A percentile compares a stretch with the other conserved stretches of the same genome.
phyloP scores from a whole-genome alignment of 1,140 invertebrate species.

The Ditylenchus dipsaci region DNA sequence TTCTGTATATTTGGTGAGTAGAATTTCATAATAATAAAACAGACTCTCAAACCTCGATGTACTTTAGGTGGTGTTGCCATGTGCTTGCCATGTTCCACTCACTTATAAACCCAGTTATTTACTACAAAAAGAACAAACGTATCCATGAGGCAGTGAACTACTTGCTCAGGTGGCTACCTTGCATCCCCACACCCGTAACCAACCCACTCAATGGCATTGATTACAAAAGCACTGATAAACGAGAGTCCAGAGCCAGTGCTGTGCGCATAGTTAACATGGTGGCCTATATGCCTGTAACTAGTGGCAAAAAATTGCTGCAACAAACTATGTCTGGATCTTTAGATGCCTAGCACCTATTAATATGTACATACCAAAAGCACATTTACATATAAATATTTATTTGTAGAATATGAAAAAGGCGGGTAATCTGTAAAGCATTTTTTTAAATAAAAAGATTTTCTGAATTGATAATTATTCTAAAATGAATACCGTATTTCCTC shows the following conservation, averaged over 20 bases:
- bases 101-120: slow-evolving; percentile 56
- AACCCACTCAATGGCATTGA: slow-evolving; percentile 43
- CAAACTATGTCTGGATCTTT: slow-evolving; percentile 18
- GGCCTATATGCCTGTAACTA: slow-evolving; percentile 36
- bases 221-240: slow-evolving; percentile 9
- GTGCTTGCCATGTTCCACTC: slow-evolving; percentile 56
- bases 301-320: slow-evolving; percentile 13
- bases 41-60: neutral
- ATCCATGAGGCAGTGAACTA: slow-evolving; percentile 54
- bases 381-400: too few species aligned
- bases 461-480: too few species aligned
- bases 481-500: too few species aligned
- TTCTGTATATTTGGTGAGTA: slow-evolving; percentile 53
- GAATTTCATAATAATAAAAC: slow-evolving; percentile 5
- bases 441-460: too few species aligned
- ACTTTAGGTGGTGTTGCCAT: slow-evolving; percentile 51
- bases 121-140: slow-evolving; percentile 48
- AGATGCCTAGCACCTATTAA: neutral
- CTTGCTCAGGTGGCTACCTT: slow-evolving; percentile 45
- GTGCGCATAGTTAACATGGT: slow-evolving; percentile 34
- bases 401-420: too few species aligned
- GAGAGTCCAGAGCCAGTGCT: neutral
- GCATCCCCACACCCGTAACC: slow-evolving; percentile 3
- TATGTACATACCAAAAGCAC: too few species aligned
- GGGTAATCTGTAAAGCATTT: too few species aligned